A percentile compares a stretch with the other conserved stretches of the same genome.
Evolutionary conservation across 2,113 vertebrate species (phyloP).

Genomic region (Pseudolaguvia tuberculata): DNA sequence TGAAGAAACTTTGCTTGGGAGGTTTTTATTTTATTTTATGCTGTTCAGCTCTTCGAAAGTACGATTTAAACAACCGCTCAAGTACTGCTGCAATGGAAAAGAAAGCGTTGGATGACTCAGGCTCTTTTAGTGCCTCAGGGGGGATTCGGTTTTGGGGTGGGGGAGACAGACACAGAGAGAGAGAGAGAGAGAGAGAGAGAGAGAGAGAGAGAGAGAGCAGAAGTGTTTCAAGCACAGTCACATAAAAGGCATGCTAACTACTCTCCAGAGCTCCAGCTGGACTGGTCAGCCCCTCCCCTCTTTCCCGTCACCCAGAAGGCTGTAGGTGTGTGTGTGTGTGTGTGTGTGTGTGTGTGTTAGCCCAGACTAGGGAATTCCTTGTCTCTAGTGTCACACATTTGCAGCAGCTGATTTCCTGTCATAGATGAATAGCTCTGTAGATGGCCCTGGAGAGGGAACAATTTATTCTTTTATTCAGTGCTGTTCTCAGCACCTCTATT

Average conservation of each 20-base stretch:
- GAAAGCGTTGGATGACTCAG: constrained; percentile 44
- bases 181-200: too few species aligned
- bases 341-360: not conserved
- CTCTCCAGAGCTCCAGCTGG: constrained; percentile 47
- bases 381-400: not conserved
- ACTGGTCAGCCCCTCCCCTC: constrained; percentile 22
- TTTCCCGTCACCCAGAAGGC: constrained; percentile 27
- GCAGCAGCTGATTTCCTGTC: constrained; percentile 14
- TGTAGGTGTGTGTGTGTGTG: not conserved
- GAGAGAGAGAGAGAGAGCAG: constrained; percentile 15
- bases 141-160: constrained; percentile 33
- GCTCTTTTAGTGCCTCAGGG: constrained; percentile 38
- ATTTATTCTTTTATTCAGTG: not conserved
- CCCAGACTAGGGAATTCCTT: constrained; percentile 13
- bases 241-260: constrained; percentile 49
- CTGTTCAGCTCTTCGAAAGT: not conserved
- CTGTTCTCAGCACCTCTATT: not conserved
- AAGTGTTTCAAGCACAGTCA: constrained; percentile 37
- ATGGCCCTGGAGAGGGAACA: not conserved
- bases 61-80: constrained; percentile 15
- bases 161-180: too few species aligned
- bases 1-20: not conserved
- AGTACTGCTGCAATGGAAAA: constrained; percentile 19
- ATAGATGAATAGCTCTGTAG: not conserved
- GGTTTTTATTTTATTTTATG: not conserved